phyloP scores from a whole-genome alignment of 2,888 invertebrate genomes.

The Harmothoe impar region DNA sequence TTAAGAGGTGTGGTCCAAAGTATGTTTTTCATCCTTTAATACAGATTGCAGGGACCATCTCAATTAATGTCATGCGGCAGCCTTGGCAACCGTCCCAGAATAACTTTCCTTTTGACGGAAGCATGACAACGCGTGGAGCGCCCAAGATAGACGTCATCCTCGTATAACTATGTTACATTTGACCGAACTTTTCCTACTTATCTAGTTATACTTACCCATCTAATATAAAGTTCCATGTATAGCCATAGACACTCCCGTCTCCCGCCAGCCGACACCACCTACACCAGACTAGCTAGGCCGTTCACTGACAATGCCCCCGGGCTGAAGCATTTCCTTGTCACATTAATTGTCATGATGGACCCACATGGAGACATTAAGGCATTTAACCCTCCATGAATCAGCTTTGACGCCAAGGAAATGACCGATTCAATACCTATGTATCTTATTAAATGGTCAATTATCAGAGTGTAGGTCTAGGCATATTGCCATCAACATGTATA shows the following conservation, averaged over 20 bases:
- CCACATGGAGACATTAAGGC: neutral
- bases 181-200: neutral
- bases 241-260: neutral
- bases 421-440: neutral
- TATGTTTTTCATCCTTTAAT: too few species aligned
- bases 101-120: constrained; percentile 29
- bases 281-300: neutral
- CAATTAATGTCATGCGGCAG: neutral
- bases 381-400: neutral
- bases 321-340: neutral
- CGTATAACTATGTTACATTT: constrained; percentile 22
- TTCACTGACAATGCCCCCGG: neutral
- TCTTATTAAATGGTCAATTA: too few species aligned
- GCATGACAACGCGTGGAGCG: neutral
- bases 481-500: too few species aligned
- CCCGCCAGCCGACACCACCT: neutral
- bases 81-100: constrained; percentile 17
- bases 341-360: neutral
- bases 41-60: too few species aligned
- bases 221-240: neutral
- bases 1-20: too few species aligned
- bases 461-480: too few species aligned
- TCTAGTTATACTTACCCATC: too few species aligned
- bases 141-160: neutral
- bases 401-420: neutral